Evolutionary conservation across 2,888 invertebrate species (phyloP).

Genomic region (Dinocampus coccinellae): DNA sequence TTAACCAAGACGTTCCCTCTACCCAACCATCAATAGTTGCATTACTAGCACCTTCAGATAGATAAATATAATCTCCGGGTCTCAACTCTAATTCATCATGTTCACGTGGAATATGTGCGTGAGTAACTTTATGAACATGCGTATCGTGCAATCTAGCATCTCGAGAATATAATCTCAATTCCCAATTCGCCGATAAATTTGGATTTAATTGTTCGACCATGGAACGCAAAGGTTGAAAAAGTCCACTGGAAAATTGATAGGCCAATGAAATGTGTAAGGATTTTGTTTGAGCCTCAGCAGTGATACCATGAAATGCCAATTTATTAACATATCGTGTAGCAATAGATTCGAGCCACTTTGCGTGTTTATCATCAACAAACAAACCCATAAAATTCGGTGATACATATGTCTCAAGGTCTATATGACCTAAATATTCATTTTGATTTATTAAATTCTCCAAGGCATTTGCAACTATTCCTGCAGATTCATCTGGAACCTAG

Average conservation of each 20-base stretch:
- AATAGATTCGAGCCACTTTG: conserved; percentile 83
- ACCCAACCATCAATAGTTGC: conserved; percentile 89
- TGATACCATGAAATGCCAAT: conserved; percentile 80
- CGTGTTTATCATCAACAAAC: conserved; percentile 86
- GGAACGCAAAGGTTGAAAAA: conserved; percentile 79
- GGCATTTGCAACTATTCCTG: conserved; percentile 78
- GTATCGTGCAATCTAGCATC: conserved; percentile 79
- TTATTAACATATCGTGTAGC: conserved; percentile 86
- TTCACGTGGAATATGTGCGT: conserved; percentile 81
- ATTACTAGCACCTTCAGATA: conserved; percentile 80
- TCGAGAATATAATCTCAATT: conserved; percentile 87
- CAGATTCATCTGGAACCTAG: conserved; percentile 83
- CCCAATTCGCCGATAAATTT: conserved; percentile 78
- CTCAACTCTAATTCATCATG: conserved; percentile 88
- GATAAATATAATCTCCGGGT: conserved; percentile 88
- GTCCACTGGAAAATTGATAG: conserved; percentile 84
- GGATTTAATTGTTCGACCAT: conserved; percentile 80
- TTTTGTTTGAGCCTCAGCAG: conserved; percentile 85
- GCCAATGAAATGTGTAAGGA: conserved; percentile 90
- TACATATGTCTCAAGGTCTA: conserved; percentile 84
- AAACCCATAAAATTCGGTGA: conserved; percentile 93
- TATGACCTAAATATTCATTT: conserved; percentile 74
- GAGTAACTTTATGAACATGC: conserved; percentile 83
- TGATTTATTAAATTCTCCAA: conserved; percentile 81
- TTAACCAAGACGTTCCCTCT: conserved; percentile 86